These are phyloP conservation scores for Myotis myotis DNA, from an alignment of 2,797 vertebrate species.

Conservation along the genomic window DNA sequence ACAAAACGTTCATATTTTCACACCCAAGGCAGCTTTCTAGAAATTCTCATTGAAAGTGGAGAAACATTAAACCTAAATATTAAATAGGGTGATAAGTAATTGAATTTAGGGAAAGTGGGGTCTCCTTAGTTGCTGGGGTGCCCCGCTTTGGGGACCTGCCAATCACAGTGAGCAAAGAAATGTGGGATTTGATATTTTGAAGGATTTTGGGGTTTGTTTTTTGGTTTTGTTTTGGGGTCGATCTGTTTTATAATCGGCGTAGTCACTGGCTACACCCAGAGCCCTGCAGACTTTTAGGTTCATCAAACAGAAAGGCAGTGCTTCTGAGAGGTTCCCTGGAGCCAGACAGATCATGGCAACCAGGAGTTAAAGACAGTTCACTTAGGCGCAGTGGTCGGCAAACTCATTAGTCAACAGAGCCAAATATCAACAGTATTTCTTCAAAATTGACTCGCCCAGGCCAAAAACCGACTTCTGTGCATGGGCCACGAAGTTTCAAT, in stretches of 20 bases:
- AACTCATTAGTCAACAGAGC: too few species aligned
- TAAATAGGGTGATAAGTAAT: accelerated
- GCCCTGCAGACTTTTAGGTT: not conserved
- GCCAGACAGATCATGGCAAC: not conserved
- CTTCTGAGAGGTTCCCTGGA: not conserved
- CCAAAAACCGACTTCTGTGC: too few species aligned
- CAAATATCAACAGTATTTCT: too few species aligned
- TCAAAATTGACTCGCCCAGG: too few species aligned
- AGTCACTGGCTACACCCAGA: not conserved
- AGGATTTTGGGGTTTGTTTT: not conserved
- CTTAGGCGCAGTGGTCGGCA: too few species aligned
- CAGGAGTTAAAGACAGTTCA: not conserved
- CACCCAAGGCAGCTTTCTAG: slow-evolving; percentile 70
- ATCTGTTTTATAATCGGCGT: not conserved
- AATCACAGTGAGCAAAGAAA: not conserved
- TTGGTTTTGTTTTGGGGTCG: not conserved
- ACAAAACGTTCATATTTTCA: slow-evolving; percentile 69
- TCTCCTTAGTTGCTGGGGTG: accelerated
- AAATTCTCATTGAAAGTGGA: slow-evolving; percentile 69
- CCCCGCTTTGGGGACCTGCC: not conserved
- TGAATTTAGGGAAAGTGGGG: not conserved
- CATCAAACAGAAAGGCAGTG: not conserved
- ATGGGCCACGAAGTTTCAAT: too few species aligned
- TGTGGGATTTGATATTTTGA: too few species aligned
- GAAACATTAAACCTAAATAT: not conserved